Base-by-base conservation (phyloP, 2,888 invertebrate genomes). In the Chrysolina oricalcia region DNA sequence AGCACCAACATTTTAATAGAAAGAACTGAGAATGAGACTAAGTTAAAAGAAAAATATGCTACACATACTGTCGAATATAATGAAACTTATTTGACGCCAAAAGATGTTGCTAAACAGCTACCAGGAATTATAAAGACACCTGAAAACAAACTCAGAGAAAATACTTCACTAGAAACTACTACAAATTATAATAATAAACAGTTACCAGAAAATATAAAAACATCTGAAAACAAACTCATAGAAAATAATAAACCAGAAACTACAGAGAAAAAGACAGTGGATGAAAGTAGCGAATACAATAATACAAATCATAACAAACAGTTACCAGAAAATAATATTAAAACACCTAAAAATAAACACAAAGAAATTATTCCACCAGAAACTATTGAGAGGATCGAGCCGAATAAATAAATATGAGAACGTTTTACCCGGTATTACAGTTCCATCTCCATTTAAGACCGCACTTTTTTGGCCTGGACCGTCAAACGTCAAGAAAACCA, bases 1-100 rank as follows among this genome's bases (percentile, higher is more conserved):
- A 43, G 43, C 43, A 43, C 43, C 43, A 43, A 43, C 43, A 43
- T 43, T 43, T 43, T 43, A 43, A 43, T 43, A 43, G 43, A 43
- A 43, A 43, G 43, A 43, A 43, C 43, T 43, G 43, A 43, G 43
- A 43, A 43, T 43, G 43, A 43, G 43, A 43, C 43, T 43, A 43
- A 43, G 43, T 43, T 43, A 43, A 43, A 43, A 43, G 43, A 43
- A 43, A 43, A 8, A 43, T 43, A 43, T 43, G 43, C 43, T 43
- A 43, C 43, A 43, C 43, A 43, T 43, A 43, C 43, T 43, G 43
- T 43, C 9, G 43, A 43, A 43, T 43, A 43, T 43, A 13, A 43
- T 43, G 43, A 43, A 43, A 43, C 43, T 43, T 43, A 43, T 43
- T 43, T 43, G 43, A 43, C 43, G 43, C 43, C 43, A 43, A 43